These are phyloP conservation scores for Limnephilus rhombicus DNA, from an alignment of 2,888 invertebrate genomes.

Conservation along the genomic window DNA sequence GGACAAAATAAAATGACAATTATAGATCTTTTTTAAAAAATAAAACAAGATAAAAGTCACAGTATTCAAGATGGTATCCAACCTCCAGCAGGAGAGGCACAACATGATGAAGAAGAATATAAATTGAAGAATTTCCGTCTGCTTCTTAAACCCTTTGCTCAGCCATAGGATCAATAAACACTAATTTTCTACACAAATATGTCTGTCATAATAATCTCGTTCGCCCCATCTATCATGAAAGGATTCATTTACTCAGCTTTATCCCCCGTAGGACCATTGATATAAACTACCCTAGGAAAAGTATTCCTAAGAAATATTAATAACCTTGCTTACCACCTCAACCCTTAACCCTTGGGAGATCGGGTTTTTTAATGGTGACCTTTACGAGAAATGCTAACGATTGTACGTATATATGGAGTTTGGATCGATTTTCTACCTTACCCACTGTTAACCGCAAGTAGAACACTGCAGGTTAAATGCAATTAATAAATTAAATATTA, in stretches of 20 bases:
- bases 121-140: neutral
- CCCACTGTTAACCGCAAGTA: too few relatives aligned
- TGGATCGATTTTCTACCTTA: neutral
- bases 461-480: too few relatives aligned
- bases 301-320: neutral
- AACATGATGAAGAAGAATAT: neutral
- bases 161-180: neutral
- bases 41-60: too few relatives aligned
- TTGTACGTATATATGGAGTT: neutral
- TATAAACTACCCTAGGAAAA: neutral
- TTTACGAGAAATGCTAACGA: neutral
- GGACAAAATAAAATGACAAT: too few relatives aligned
- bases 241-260: conserved; percentile 1
- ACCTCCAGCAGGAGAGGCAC: neutral
- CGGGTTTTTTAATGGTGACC: neutral
- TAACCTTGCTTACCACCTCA: neutral
- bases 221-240: neutral
- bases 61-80: too few relatives aligned
- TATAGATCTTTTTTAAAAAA: too few relatives aligned
- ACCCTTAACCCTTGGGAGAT: neutral
- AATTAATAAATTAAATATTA: too few relatives aligned
- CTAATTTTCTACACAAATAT: neutral
- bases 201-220: neutral
- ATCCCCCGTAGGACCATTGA: neutral
- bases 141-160: neutral